Percentiles rank a stretch among this genome's conserved stretches.
phyloP scores from a whole-genome alignment of 2,797 vertebrate species.

The Chrosomus eos region DNA sequence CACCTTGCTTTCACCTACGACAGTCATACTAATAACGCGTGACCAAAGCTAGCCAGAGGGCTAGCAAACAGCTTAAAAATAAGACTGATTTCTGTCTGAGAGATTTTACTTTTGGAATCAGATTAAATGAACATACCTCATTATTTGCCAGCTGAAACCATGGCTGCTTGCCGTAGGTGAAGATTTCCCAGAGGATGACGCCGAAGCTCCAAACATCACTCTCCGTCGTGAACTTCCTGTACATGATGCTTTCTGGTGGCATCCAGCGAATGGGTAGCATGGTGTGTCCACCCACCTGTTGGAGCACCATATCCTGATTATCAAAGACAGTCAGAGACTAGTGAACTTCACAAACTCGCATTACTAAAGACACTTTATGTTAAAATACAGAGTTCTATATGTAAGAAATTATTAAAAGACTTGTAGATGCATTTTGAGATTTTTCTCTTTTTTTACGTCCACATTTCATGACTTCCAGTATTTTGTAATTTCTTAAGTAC shows the following conservation, averaged over 20 bases:
- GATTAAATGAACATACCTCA: conserved; percentile 80
- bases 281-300: conserved; percentile 91
- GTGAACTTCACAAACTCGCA: conserved; percentile 1
- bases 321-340: background rate
- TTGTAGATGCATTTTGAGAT: too few relatives aligned
- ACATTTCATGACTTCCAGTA: background rate
- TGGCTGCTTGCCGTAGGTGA: conserved; percentile 96
- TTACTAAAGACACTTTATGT: background rate
- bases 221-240: conserved; percentile 94
- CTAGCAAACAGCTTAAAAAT: background rate
- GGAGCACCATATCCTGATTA: background rate
- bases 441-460: background rate
- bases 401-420: background rate
- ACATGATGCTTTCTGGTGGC: conserved; percentile 92
- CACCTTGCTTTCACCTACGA: background rate
- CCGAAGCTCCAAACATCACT: conserved; percentile 98
- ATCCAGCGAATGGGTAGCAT: conserved; percentile 99
- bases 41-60: background rate
- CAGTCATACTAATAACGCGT: background rate
- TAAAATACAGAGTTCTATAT: background rate
- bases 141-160: conserved; percentile 99
- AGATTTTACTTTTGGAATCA: background rate
- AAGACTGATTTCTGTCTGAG: background rate
- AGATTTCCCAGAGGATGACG: conserved; percentile 98
- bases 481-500: background rate